Evolutionary conservation across 2,888 invertebrate species (phyloP), one percentile per base, ranked within the genome.

Genomic region (Ormyrus pomaceus): DNA sequence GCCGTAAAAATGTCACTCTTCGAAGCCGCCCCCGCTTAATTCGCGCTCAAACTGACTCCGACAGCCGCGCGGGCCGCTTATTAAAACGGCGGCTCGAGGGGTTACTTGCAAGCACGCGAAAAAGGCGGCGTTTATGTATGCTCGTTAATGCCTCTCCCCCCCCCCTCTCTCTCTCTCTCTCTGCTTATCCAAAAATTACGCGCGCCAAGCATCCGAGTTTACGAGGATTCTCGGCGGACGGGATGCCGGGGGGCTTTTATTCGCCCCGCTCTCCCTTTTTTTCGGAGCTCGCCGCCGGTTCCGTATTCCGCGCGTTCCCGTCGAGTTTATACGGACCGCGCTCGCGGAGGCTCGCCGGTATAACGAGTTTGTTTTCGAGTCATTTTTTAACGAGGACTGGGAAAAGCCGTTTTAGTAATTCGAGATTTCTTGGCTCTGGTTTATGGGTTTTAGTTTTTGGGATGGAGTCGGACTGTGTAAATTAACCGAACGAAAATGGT

Each of bases 141-240:
- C n/a, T 50, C 51, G 46, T 61, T 59, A 34, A 59, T 58, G 55
- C 50, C 45, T 73, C 65, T 64, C 56, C 50, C 65, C 45, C 10
- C 5, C 10, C 48, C 50, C 61, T 61, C 19, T 77, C 46, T 53
- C 45, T 48, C 59, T 50, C 51, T 45, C 66, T 51, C 62, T 45
- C 55, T 58, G 71, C 66, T 76, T 76, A 80, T 80, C 75, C 75
- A 75, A 80, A 80, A 80, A 76, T 80, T 76, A 80, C 64, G 61
- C 51, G 51, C 68, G 59, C 8, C 77, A 48, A 13, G 50, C 61
- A 62, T 56, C 70, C 56, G 61, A 66, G 48, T 75, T 76, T 72
- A 70, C 71, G 75, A 74, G 79, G 65, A 71, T 80, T 76, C 58
- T 50, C n/a, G 45, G 51, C 11, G 64, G 45, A 48, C 34, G 55